Conservation (phyloP, 2,113 vertebrate species). For the Asarcornis scutulata region DNA sequence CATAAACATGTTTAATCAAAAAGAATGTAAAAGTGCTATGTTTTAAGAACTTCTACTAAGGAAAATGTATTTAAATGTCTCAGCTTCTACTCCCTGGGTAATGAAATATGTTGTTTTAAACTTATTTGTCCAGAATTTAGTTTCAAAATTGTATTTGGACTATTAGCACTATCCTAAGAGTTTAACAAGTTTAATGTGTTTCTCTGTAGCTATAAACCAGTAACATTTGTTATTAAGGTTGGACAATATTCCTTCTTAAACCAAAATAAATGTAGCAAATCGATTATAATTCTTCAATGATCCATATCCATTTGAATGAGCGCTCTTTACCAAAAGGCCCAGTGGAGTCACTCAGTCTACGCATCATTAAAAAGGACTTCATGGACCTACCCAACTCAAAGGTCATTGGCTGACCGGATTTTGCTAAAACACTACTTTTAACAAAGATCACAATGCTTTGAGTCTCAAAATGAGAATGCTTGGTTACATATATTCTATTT, state of each 20-base stretch:
- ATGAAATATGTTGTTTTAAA: not conserved
- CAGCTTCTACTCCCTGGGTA: not conserved
- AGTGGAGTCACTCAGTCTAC: constrained; percentile 53
- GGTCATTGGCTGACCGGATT: not conserved
- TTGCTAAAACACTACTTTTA: constrained; percentile 2
- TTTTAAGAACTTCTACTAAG: not conserved
- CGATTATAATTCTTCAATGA: not conserved
- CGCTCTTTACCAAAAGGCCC: not conserved
- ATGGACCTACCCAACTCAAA: not conserved
- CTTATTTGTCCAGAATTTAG: not conserved
- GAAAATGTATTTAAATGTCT: not conserved
- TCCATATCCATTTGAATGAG: constrained; percentile 6
- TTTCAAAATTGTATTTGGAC: not conserved
- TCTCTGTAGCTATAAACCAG: not conserved
- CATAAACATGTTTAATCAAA: not conserved
- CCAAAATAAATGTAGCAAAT: constrained; percentile 37
- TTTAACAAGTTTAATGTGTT: not conserved
- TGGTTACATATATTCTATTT: not conserved
- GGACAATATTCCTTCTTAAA: not conserved
- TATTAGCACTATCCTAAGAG: not conserved
- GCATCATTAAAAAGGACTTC: not conserved
- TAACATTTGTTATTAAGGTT: not conserved
- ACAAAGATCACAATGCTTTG: not conserved
- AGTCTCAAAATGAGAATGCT: not conserved
- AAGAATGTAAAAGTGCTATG: not conserved